phyloP scores from a whole-genome alignment of 2,888 invertebrate genomes.

The Arctia plantaginis region DNA sequence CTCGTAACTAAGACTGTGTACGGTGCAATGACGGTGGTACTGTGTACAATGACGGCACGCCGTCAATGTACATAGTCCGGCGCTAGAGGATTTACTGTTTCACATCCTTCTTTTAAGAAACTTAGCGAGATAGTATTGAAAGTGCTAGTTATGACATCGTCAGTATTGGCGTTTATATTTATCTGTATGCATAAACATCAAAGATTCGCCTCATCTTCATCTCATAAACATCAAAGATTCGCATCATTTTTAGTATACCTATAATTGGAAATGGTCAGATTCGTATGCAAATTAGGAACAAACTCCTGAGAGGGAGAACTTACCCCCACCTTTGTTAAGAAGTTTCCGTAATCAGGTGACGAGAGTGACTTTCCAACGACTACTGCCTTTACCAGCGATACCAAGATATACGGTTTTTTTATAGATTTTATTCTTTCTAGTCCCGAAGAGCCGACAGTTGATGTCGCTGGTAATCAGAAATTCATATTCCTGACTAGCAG shows the following conservation, averaged over 20 bases:
- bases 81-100: slow-evolving; percentile 44
- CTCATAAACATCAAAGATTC: not conserved
- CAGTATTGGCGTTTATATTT: not conserved
- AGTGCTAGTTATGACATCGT: not conserved
- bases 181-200: not conserved
- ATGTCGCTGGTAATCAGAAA: not conserved
- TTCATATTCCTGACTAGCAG: too few relatives aligned
- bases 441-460: not conserved
- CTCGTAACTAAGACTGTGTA: slow-evolving; percentile 30
- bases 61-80: slow-evolving; percentile 37
- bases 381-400: not conserved
- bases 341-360: not conserved
- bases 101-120: not conserved
- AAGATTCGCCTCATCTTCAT: not conserved
- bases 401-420: not conserved
- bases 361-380: not conserved
- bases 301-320: not conserved
- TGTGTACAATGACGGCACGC: slow-evolving; percentile 34
- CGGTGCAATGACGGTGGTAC: slow-evolving; percentile 33
- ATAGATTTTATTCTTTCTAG: not conserved
- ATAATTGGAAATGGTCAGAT: not conserved
- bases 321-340: not conserved
- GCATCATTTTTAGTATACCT: not conserved
- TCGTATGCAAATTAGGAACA: not conserved
- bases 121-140: not conserved